These are phyloP conservation scores for Sebastes steindachneri DNA, from an alignment of 2,797 vertebrate species.

Conservation along the genomic window DNA sequence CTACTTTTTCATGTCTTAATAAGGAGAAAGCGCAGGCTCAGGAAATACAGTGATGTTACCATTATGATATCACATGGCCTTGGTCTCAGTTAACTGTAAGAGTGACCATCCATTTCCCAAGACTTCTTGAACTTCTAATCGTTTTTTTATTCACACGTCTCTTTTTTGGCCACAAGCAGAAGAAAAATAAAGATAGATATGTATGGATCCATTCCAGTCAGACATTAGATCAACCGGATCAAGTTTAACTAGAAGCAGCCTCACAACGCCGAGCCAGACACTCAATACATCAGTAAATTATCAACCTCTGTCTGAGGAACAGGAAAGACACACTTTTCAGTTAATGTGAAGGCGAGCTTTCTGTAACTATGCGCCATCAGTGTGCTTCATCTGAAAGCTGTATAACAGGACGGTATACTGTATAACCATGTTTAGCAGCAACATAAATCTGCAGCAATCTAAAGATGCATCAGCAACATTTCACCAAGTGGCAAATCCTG, in stretches of 20 bases:
- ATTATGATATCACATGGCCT: not conserved
- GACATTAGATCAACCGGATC: slow-evolving; percentile 66
- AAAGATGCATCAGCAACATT: not conserved
- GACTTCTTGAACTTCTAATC: slow-evolving; percentile 26
- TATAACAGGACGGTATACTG: not conserved
- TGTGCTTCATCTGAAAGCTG: not conserved
- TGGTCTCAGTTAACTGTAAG: not conserved
- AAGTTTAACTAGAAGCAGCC: slow-evolving; percentile 64
- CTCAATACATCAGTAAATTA: slow-evolving; percentile 41
- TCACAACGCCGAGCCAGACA: slow-evolving; percentile 40
- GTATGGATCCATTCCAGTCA: slow-evolving; percentile 47
- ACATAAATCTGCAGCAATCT: not conserved
- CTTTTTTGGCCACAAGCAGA: slow-evolving; percentile 21
- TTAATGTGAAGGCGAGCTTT: not conserved
- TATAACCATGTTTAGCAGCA: not conserved
- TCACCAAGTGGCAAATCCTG: not conserved
- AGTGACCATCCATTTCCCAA: slow-evolving; percentile 8
- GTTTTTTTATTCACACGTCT: slow-evolving; percentile 50
- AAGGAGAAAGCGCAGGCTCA: not conserved
- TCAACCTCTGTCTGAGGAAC: not conserved
- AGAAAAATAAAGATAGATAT: slow-evolving; percentile 51
- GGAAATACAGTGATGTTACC: not conserved
- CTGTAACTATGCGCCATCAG: not conserved
- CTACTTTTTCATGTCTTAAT: not conserved
- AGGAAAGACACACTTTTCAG: not conserved